These are phyloP conservation scores for Arvicanthis niloticus DNA, from an alignment of 2,113 vertebrate species.

Conservation along the genomic window DNA sequence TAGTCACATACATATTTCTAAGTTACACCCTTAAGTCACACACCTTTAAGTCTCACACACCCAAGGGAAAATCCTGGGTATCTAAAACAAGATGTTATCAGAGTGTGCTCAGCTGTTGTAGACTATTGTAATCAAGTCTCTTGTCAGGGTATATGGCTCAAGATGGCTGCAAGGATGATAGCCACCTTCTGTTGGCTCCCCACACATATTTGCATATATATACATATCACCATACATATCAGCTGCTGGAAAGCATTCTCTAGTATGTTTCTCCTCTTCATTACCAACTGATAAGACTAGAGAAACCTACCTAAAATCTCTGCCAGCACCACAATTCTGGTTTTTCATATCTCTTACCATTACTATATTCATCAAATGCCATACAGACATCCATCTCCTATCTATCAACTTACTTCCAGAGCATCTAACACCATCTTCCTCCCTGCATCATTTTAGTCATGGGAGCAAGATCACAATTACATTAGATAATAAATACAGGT, in stretches of 20 bases:
- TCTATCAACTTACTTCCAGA: accelerated
- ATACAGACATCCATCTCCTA: too few species aligned
- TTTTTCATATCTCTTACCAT: neutral
- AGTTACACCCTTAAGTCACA: too few species aligned
- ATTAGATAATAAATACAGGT: neutral
- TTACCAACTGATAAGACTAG: neutral
- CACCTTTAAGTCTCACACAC: too few species aligned
- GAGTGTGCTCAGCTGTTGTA: too few species aligned
- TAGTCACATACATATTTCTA: neutral
- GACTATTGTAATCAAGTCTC: too few species aligned
- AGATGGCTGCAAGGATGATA: too few species aligned
- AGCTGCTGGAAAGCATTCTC: neutral
- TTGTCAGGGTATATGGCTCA: too few species aligned
- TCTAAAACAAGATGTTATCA: too few species aligned
- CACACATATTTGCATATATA: neutral
- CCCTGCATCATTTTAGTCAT: neutral
- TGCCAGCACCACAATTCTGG: neutral
- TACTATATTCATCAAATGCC: neutral
- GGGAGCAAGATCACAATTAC: neutral
- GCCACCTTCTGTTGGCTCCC: too few species aligned
- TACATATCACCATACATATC: neutral
- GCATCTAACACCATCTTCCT: neutral
- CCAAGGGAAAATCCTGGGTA: too few species aligned
- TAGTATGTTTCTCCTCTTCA: neutral
- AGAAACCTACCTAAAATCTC: neutral